These are phyloP conservation scores for Helostoma temminkii DNA, from an alignment of 2,797 vertebrate genomes.

Conservation along the genomic window DNA sequence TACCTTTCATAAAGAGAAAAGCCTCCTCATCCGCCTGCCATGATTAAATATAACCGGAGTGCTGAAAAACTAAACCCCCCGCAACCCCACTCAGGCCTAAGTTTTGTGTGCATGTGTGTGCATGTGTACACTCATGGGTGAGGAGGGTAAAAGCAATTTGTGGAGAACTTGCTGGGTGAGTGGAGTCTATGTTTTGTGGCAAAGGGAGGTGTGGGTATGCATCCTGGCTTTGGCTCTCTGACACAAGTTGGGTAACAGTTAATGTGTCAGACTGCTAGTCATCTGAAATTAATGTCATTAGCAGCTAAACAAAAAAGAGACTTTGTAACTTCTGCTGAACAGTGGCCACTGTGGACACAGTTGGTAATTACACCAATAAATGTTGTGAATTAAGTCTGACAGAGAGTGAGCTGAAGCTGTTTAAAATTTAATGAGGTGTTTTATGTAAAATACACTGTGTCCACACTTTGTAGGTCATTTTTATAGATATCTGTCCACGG, in stretches of 20 bases:
- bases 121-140: constrained; percentile 66
- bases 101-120: constrained; percentile 60
- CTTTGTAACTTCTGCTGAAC: constrained; percentile 30
- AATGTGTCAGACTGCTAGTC: constrained; percentile 89
- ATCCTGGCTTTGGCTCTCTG: constrained; percentile 86
- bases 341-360: constrained; percentile 16
- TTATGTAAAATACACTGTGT: too few species aligned
- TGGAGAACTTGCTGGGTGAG: constrained; percentile 89
- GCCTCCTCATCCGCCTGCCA: constrained; percentile 82
- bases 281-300: constrained; percentile 91
- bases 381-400: background rate
- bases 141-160: constrained; percentile 94
- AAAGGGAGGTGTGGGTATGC: constrained; percentile 41
- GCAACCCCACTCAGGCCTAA: constrained; percentile 48
- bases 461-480: too few species aligned
- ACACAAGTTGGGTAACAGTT: constrained; percentile 85
- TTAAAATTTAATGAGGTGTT: too few species aligned
- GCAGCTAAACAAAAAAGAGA: constrained; percentile 86
- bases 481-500: too few species aligned
- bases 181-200: constrained; percentile 75
- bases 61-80: constrained; percentile 79
- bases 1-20: constrained; percentile 86
- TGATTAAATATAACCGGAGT: constrained; percentile 80
- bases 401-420: too few species aligned
- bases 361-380: background rate